Conservation (phyloP, 2,888 invertebrate genomes). For the Pyrochroa serraticornis region DNA sequence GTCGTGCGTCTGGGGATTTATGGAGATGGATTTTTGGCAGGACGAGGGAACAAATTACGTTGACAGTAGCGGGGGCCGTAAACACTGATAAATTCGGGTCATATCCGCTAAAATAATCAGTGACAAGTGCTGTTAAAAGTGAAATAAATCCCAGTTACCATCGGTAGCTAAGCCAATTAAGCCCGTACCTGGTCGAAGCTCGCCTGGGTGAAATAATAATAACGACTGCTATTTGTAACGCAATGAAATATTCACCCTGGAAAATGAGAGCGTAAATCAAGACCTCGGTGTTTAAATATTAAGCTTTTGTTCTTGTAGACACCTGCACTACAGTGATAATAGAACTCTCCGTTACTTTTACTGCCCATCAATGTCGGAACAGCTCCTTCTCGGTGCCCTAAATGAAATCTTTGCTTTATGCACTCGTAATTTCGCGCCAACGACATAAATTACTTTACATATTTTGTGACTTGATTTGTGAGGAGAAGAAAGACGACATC, state of each 20-base stretch:
- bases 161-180: constrained; percentile 53
- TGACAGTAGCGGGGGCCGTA: constrained; percentile 36
- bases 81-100: constrained; percentile 47
- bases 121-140: constrained; percentile 51
- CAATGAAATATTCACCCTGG: constrained; percentile 52
- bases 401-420: constrained; percentile 4
- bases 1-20: constrained; percentile 23
- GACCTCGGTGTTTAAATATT: constrained; percentile 40
- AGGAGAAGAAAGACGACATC: too few species aligned
- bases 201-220: constrained; percentile 51
- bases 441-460: background rate
- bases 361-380: constrained; percentile 17
- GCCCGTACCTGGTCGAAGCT: constrained; percentile 46
- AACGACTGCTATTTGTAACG: constrained; percentile 53
- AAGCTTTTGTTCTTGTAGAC: constrained; percentile 34
- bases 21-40: constrained; percentile 30
- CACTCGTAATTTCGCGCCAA: background rate
- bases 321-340: constrained; percentile 31
- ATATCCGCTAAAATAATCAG: constrained; percentile 49
- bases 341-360: constrained; percentile 12
- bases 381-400: constrained; percentile 4
- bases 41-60: constrained; percentile 34
- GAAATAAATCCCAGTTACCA: constrained; percentile 51
- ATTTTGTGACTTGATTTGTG: too few species aligned
- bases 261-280: constrained; percentile 47